These are phyloP conservation scores for Nyctibius grandis DNA, from an alignment of 2,797 vertebrate genomes.

Conservation along the genomic window DNA sequence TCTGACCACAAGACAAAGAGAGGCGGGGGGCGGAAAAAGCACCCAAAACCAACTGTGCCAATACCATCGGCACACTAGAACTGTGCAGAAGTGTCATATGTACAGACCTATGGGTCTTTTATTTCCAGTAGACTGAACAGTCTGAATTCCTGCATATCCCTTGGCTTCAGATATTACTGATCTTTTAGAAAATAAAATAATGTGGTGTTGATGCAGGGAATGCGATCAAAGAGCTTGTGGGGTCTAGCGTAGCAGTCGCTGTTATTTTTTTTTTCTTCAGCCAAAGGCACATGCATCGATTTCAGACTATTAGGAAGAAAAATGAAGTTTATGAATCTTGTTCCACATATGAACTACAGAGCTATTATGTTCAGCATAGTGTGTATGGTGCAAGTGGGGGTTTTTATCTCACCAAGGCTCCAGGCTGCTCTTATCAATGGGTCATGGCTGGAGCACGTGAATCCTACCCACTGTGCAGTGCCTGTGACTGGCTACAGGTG, in stretches of 20 bases:
- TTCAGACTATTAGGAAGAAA: not conserved
- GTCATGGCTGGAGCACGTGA: accelerated
- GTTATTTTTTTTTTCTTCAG: not conserved
- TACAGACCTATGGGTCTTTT: slow-evolving; percentile 75
- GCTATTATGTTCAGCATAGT: not conserved
- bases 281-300: not conserved
- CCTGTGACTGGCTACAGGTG: not conserved
- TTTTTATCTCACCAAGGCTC: not conserved
- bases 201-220: not conserved
- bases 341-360: accelerated
- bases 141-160: slow-evolving; percentile 64
- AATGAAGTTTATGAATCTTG: not conserved
- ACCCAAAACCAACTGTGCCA: not conserved
- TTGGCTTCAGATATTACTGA: slow-evolving; percentile 69
- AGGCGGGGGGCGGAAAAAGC: accelerated
- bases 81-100: not conserved
- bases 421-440: accelerated
- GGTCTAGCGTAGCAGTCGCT: not conserved
- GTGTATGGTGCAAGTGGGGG: too few relatives aligned
- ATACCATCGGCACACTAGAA: too few relatives aligned
- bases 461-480: not conserved
- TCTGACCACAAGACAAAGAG: not conserved
- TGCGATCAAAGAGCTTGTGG: not conserved
- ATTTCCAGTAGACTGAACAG: slow-evolving; percentile 66
- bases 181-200: slow-evolving; percentile 50